Evolutionary conservation across 1,140 invertebrate species (phyloP), one percentile per base, ranked within the genome.

Genomic region (Hermetia illucens): DNA sequence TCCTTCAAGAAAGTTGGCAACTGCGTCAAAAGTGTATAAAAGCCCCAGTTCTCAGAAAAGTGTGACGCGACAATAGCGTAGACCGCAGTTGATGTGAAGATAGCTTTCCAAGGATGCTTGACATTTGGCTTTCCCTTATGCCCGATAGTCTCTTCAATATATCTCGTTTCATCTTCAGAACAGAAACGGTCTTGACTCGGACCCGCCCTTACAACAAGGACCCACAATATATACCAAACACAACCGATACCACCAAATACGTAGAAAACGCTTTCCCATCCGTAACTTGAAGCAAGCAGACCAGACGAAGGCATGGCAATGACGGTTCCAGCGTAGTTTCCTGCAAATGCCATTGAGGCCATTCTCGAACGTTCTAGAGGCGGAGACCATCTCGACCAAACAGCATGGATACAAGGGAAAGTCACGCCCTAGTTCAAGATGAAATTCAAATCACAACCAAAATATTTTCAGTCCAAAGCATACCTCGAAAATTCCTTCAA

Each of bases 21-120:
- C 48, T 88, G 82, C 0, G 88, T 92, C 0, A 93, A 68, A 53
- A 92, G 70, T 0, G 87, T 93, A 53, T 94, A 94, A 62, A 93
- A 92, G 12, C 89, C 90, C 90, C 90, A 95, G 63, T 94, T 94
- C 61, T 94, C 89, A 39, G 84, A 80, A 62, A 93, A 93, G 59
- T 94, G 89, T 3, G 88, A 87, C 15, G 77, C 71, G 15, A 87
- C 75, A 34, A 92, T 89, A 0, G 90, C 88, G 83, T 88, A 93
- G 2, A 94, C 85, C 1, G 90, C 77, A 29, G 71, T 64, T 1
- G 89, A 93, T 1, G 70, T 79, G 13, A 93, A 58, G 48, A 94
- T 86, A 5, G 70, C 62, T 32, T 68, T 70, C 88, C 88, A 92
- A 1, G 87, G 87, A 58, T 82, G 74, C 27, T 64, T 63, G 24